Percentiles rank a stretch among this genome's conserved stretches.
Evolutionary conservation across 2,113 vertebrate species (phyloP).

Genomic region (Gymnocephalus cernua): DNA sequence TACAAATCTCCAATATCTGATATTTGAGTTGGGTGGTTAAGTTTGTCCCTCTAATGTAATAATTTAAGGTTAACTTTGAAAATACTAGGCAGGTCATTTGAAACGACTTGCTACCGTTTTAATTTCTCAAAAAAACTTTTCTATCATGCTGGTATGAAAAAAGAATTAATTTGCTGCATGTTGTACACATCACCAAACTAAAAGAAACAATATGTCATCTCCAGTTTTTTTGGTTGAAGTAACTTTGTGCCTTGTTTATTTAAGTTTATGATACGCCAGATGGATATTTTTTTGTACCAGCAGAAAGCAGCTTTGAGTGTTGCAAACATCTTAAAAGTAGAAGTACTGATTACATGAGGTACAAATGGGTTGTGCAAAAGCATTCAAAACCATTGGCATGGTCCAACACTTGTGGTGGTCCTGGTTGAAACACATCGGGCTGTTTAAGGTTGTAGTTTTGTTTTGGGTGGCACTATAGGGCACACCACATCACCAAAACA

Average conservation of each 20-base stretch:
- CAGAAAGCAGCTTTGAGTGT: neutral
- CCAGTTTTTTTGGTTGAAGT: neutral
- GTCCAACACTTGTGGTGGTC: conserved; percentile 12
- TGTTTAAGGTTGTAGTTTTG: neutral
- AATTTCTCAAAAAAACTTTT: neutral
- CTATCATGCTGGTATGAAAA: neutral
- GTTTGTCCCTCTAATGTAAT: conserved; percentile 19
- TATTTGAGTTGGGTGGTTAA: neutral
- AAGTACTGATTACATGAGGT: conserved; percentile 6
- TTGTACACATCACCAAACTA: neutral
- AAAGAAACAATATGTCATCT: neutral
- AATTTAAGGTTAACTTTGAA: neutral
- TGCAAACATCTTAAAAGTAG: neutral
- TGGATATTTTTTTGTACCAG: conserved; percentile 2
- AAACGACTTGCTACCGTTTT: neutral
- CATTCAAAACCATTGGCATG: conserved; percentile 30
- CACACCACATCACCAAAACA: neutral
- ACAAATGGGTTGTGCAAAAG: neutral
- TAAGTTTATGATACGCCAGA: neutral
- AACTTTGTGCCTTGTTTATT: neutral
- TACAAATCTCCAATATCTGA: conserved; percentile 1
- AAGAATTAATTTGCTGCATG: neutral
- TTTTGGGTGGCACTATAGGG: neutral
- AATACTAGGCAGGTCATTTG: conserved; percentile 15
- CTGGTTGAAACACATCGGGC: neutral